Evolutionary conservation across 2,797 vertebrate species (phyloP), one percentile per base, ranked within the genome.

Genomic region (Furcifer pardalis): DNA sequence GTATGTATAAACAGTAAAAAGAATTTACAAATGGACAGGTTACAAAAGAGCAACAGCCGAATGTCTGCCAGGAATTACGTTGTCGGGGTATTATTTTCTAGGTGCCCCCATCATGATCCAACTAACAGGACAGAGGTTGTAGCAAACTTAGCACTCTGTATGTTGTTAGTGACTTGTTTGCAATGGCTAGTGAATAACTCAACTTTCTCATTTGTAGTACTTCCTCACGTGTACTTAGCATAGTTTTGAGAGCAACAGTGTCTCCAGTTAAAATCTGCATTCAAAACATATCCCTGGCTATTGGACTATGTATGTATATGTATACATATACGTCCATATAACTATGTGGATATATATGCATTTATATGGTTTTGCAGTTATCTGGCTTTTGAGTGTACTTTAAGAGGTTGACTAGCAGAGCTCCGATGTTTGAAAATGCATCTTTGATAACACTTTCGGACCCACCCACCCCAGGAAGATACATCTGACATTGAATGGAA

Each of bases 1-100:
- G 98, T 97, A 98, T 98, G 98, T 99, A 99, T 97, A 99, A 99
- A 99, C 97, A 99, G 98, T 99, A 98, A 98, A 99, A 99, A 98
- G 96, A 97, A 98, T 97, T 97, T 98, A 99, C 98, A 99, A 98
- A 98, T 97, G 98, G 97, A 97, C 97, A 97, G 91, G 94, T 97
- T 99, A 99, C 97, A 99, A 99, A 99, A 98, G 92, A 96, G 96
- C 95, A 96, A 96, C 97, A 96, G 84, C 93, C 95, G 91, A 91
- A 84, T 93, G 85, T 92, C 92, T 92, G 94, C 92, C 94, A 92
- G 92, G 92, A 44, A 72, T 63, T 79, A 81, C 23, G 7, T 49
- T 8, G 44, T 60, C 6, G 25, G 10, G 15, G 37, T 30, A 1
- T 56, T 52, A 59, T 66, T 68, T 42, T 25, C 10, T 12, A 21